These are phyloP conservation scores for Carapus acus DNA, from an alignment of 2,797 vertebrate species.

Conservation along the genomic window DNA sequence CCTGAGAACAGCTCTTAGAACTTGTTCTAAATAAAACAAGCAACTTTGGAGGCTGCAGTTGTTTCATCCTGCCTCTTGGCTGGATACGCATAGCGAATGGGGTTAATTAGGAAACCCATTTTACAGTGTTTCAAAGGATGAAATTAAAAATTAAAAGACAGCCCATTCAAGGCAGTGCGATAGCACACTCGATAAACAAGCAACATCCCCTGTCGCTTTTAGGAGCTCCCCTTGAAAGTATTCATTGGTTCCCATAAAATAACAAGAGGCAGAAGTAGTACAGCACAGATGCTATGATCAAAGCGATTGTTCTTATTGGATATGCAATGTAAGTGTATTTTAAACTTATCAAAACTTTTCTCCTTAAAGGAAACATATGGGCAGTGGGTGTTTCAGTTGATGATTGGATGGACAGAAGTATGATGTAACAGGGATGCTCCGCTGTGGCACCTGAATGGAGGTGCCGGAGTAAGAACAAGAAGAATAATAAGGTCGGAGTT, in stretches of 20 bases:
- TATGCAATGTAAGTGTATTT: conserved; percentile 9
- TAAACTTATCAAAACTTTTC: conserved; percentile 34
- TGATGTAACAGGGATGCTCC: too few species aligned
- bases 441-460: too few species aligned
- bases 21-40: conserved; percentile 55
- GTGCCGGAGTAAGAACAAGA: too few species aligned
- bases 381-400: too few species aligned
- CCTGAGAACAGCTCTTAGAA: conserved; percentile 33
- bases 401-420: too few species aligned
- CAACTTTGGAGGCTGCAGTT: conserved; percentile 49
- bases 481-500: too few species aligned
- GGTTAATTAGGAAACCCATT: conserved; percentile 71
- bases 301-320: conserved; percentile 45
- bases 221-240: conserved; percentile 45
- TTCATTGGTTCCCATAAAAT: conserved; percentile 46
- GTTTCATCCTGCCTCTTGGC: conserved; percentile 52
- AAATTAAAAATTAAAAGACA: conserved; percentile 68
- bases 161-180: conserved; percentile 54
- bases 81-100: conserved; percentile 65
- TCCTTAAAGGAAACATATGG: too few species aligned
- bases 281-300: conserved; percentile 57
- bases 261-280: conserved; percentile 46
- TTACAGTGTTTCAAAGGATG: conserved; percentile 69
- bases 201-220: conserved; percentile 57
- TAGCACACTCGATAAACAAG: conserved; percentile 57